phyloP scores from a whole-genome alignment of 2,113 vertebrate species.

The Lophura nycthemera region DNA sequence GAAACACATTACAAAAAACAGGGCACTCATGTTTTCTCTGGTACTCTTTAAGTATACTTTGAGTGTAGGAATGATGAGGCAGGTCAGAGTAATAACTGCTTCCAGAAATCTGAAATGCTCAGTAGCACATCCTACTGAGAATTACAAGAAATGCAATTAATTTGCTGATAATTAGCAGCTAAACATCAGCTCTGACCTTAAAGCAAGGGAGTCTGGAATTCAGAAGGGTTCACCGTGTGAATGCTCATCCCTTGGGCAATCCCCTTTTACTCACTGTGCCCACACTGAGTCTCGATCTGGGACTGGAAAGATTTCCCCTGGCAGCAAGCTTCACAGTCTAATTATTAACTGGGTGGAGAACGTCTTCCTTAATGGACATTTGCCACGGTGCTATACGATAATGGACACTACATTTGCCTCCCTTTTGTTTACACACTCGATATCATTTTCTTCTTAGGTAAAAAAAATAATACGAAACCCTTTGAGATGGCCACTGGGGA shows the following conservation, averaged over 20 bases:
- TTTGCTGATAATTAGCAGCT: background rate
- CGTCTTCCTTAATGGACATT: background rate
- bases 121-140: background rate
- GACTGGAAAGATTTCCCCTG: background rate
- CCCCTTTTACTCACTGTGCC: background rate
- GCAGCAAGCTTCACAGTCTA: background rate
- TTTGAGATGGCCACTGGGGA: background rate
- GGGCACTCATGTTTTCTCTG: background rate
- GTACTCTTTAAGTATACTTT: background rate
- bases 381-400: background rate
- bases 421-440: background rate
- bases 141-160: background rate
- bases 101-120: background rate
- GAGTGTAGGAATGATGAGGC: background rate
- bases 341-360: background rate
- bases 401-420: background rate
- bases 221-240: background rate
- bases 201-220: background rate
- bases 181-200: background rate
- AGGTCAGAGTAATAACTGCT: background rate
- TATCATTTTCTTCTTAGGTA: background rate
- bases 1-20: background rate
- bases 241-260: background rate
- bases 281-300: background rate
- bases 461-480: background rate